phyloP scores from a whole-genome alignment of 2,888 invertebrate genomes.

The Xylota segnis region DNA sequence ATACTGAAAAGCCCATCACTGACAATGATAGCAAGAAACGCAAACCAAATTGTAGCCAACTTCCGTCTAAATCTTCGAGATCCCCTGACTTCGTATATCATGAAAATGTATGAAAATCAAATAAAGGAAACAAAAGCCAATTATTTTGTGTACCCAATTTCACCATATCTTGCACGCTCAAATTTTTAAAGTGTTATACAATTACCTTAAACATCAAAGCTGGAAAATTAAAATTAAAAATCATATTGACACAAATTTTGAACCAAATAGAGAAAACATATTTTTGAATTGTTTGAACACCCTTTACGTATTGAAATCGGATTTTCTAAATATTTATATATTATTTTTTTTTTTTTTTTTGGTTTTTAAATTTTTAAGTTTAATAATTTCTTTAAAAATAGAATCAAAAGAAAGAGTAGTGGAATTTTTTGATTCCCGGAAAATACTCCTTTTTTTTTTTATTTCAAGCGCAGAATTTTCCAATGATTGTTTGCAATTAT shows the following conservation, averaged over 20 bases:
- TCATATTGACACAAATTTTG: background rate
- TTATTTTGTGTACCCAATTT: background rate
- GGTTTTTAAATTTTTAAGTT: slow-evolving; percentile 19
- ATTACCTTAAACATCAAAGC: slow-evolving; percentile 45
- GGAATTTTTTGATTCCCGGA: slow-evolving; percentile 38
- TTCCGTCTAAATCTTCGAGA: no score
- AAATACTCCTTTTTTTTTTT: slow-evolving; percentile 51
- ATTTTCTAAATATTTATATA: slow-evolving; percentile 31
- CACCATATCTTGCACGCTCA: slow-evolving; percentile 35
- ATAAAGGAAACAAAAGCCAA: background rate
- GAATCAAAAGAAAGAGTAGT: slow-evolving; percentile 7
- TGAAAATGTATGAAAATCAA: no score
- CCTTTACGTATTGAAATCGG: slow-evolving; percentile 23
- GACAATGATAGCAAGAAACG: no score
- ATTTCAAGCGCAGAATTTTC: slow-evolving; percentile 60
- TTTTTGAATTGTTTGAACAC: slow-evolving; percentile 67
- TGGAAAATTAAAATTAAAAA: slow-evolving; percentile 9
- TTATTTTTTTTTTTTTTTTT: slow-evolving; percentile 20
- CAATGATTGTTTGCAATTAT: slow-evolving; percentile 78
- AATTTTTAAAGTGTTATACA: slow-evolving; percentile 39
- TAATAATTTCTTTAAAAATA: slow-evolving; percentile 8
- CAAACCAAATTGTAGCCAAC: no score
- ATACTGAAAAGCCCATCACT: no score
- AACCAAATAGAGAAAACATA: slow-evolving; percentile 29
- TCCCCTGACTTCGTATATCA: no score